phyloP scores from a whole-genome alignment of 2,113 vertebrate species.

The Paracanthobrama guichenoti region DNA sequence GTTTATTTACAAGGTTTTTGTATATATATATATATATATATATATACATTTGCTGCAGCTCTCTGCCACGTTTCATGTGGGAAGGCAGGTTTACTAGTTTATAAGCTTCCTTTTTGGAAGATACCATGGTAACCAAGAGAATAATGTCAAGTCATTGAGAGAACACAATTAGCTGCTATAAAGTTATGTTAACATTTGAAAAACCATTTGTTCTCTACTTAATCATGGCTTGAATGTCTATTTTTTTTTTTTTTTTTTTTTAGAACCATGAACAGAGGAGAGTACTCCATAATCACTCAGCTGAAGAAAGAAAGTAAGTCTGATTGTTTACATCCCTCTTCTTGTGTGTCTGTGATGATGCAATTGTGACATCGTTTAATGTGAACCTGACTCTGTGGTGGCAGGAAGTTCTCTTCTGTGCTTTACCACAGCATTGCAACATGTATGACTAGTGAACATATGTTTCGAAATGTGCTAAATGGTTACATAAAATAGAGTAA shows the following conservation, averaged over 20 bases:
- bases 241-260: constrained; percentile 61
- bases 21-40: too few relatives aligned
- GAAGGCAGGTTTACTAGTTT: not conserved
- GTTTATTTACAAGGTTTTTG: not conserved
- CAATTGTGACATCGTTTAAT: not conserved
- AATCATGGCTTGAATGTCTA: constrained; percentile 23
- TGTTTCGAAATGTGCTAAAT: not conserved
- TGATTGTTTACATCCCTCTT: not conserved
- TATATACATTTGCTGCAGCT: not conserved
- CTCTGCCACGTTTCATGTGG: not conserved
- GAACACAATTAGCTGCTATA: not conserved
- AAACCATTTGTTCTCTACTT: not conserved
- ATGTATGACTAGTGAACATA: not conserved
- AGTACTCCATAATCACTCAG: constrained; percentile 91
- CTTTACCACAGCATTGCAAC: not conserved
- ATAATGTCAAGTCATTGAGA: not conserved
- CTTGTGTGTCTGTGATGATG: not conserved
- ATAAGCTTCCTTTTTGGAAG: not conserved
- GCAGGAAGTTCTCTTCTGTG: not conserved
- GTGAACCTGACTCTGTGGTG: constrained; percentile 4
- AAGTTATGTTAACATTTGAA: not conserved
- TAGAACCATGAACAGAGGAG: constrained; percentile 95
- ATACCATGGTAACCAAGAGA: not conserved
- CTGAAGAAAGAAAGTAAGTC: constrained; percentile 86
- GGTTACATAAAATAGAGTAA: not conserved